Base-by-base conservation (phyloP, 1,140 invertebrate species). In the Battus philenor region DNA sequence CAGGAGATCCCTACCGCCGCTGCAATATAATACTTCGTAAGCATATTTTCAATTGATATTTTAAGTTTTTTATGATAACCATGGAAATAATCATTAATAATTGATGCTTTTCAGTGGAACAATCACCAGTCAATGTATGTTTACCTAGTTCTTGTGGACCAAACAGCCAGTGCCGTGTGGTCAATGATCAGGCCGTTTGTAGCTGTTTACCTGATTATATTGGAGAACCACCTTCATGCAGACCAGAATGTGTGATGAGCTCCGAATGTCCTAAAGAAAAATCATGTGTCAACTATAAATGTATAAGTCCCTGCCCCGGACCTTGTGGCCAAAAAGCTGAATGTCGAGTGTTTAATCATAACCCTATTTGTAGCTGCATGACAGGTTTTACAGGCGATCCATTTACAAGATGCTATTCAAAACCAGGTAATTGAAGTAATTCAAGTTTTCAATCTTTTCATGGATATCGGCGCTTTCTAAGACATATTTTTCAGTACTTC, bases 211-310 rank as follows among this genome's bases (percentile, higher is more conserved):
- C 85, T 15, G 89, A 88, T 56, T 91, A 89, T 54, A 84, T 87
- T 27, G 90, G 91, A 4, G 82, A 89, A 66, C 90, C 91, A 11
- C 90, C 90, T 20, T 83, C 86, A 38, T 92, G 91, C 59, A 86
- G 87, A 73, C 90, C 90, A 5, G 90, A 92, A 78, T 92, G 91
- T 71, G 72, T 89, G 1, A 71, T 89, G 43, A 90, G 88, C 63
- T 88, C 88, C 2, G 90, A 92, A 54, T 93, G 91, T 65, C 46
- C 86, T n/a, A 72, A 85, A 18, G 83, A 86, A 33, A 87, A 87
- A 65, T 87, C 90, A 11, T 93, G 91, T 60, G 68, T 89, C 13
- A 91, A 92, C 60, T 87, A 90, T 61, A 90, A 89, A 68, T 93
- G 92, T 66, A 66, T 85, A 38, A 90, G 93, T 76, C 92, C 92